Evolutionary conservation across 2,113 vertebrate species (phyloP), one percentile per base, ranked within the genome.

Genomic region (Catharus minimus): DNA sequence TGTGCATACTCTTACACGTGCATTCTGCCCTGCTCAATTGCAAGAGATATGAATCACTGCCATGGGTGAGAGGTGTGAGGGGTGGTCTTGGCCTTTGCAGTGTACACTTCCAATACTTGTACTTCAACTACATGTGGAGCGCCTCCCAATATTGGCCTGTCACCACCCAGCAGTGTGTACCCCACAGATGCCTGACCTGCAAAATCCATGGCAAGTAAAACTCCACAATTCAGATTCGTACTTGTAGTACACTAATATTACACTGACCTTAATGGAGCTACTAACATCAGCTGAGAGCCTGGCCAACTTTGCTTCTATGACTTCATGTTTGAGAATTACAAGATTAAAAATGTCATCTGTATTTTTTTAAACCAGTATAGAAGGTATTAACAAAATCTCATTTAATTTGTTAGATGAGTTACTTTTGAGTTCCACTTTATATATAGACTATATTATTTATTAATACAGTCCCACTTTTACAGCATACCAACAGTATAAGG

Each of bases 1-100:
- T 17, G 30, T 8, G 7, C 8, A 32, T 16, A 28, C 13, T 39
- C 18, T 55, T 11, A 36, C 3, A 16, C 0, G 0, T 10, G 5
- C 13, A 15, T 24, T 68, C 33, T 39, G 65, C n/a, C 13, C 27
- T 32, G 23, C 53, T 27, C 16, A 57, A 0, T 1, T 61, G 27
- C 38, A 65, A 24, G 44, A 55, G 49, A 47, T 9, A 17, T 2
- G 9, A 90, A 71, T 43, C 27, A 38, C 22, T 55, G 17, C 32
- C 2, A 1, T 16, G n/a, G 14, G 3, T 58, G 49, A 78, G 26
- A 64, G 7, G 19, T 38, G 24, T 28, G 64, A 72, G 38, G 21
- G 20, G 10, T 23, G 22, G 15, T 52, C 38, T 79, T 38, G 57
- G 28, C 22, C 26, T 55, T 61, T 22, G 14, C 20, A 55, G 4